Evolutionary conservation across 2,888 invertebrate species (phyloP), one percentile per base, ranked within the genome.

Genomic region (Chydorus sphaericus): DNA sequence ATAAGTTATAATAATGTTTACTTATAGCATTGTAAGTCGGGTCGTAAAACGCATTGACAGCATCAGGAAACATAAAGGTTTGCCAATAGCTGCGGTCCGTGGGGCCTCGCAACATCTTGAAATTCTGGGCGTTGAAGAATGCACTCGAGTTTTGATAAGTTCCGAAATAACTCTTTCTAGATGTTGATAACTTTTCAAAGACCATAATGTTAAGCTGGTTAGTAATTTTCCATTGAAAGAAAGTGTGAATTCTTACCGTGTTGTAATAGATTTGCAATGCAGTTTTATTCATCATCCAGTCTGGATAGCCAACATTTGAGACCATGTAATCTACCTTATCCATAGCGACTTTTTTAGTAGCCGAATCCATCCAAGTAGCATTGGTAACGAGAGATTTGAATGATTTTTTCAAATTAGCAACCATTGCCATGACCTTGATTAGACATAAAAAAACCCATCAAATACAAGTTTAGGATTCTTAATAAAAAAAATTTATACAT

Each of bases 21-120:
- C 67, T 64, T 49, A 77, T 77, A 65, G 75, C 73, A 64, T 77
- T 77, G 60, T 73, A 74, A 53, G 74, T 71, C 16, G 75, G 71
- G 59, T 70, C 73, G 66, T 77, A 77, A 64, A 76, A 77, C 1
- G 77, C 76, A 63, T 77, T 77, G 26, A 77, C 75, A 20, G 73
- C 65, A n/a, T n/a, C n/a, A n/a, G n/a, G n/a, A n/a, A n/a, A n/a
- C n/a, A n/a, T n/a, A n/a, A n/a, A n/a, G n/a, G n/a, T n/a, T n/a
- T n/a, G n/a, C n/a, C n/a, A n/a, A n/a, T n/a, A n/a, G n/a, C n/a
- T n/a, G n/a, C n/a, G n/a, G n/a, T n/a, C n/a, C n/a, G n/a, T n/a
- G n/a, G n/a, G n/a, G n/a, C n/a, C n/a, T n/a, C n/a, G n/a, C n/a
- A n/a, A n/a, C n/a, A n/a, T n/a, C n/a, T n/a, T n/a, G n/a, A n/a